phyloP scores from a whole-genome alignment of 1,140 invertebrate genomes.

The Conopomorpha cramerella region DNA sequence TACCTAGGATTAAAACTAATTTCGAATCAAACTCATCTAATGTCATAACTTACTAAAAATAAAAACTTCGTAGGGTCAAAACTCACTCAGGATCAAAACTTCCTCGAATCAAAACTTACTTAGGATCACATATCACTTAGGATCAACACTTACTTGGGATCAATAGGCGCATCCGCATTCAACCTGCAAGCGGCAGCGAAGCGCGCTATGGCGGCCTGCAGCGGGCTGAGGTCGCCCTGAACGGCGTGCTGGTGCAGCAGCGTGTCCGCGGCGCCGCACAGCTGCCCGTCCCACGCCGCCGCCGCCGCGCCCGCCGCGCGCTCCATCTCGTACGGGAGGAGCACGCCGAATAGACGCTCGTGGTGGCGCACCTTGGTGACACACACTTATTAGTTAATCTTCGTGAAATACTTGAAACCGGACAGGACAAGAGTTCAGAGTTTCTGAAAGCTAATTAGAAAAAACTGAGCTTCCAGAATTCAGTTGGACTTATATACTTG shows the following conservation, averaged over 20 bases:
- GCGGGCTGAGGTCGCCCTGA: slow-evolving; percentile 87
- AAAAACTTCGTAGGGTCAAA: not conserved
- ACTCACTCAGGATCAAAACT: not conserved
- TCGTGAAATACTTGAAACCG: no score
- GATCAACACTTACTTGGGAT: slow-evolving; percentile 69
- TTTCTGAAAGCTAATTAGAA: no score
- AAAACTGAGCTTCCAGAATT: no score
- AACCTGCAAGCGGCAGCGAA: slow-evolving; percentile 83
- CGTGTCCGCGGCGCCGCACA: slow-evolving; percentile 83
- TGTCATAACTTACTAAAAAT: no score
- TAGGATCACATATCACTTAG: no score
- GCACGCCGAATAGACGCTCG: slow-evolving; percentile 77
- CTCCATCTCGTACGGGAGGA: slow-evolving; percentile 71
- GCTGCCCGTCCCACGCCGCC: slow-evolving; percentile 68
- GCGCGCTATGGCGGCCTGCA: slow-evolving; percentile 84
- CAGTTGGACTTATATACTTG: no score
- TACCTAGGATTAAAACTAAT: no score
- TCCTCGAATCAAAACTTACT: slow-evolving; percentile 6
- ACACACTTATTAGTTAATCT: no score
- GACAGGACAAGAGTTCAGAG: no score
- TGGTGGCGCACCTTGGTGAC: slow-evolving; percentile 73
- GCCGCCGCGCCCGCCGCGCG: slow-evolving; percentile 34
- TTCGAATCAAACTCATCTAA: no score
- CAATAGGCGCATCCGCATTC: slow-evolving; percentile 70
- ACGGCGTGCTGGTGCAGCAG: slow-evolving; percentile 95